Conservation (phyloP, 1,140 invertebrate genomes). For the Eumeta japonica region DNA sequence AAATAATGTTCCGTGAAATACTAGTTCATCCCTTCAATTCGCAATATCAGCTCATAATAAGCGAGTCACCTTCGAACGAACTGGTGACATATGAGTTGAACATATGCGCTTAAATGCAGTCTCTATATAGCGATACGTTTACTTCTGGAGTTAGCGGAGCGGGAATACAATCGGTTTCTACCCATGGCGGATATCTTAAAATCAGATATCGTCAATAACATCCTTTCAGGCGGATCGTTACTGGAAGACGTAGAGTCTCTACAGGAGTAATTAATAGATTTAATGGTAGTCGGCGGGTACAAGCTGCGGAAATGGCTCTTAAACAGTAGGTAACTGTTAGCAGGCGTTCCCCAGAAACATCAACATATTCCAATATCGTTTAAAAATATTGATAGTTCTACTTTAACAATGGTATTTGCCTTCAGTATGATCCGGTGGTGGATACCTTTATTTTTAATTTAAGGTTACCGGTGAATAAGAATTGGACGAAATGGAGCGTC, state of each 20-base stretch:
- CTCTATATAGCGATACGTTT: slow-evolving; percentile 28
- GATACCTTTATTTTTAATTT: background rate
- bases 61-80: slow-evolving; percentile 11
- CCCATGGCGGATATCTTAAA: slow-evolving; percentile 2
- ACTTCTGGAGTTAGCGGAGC: slow-evolving; percentile 21
- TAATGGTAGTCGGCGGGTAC: slow-evolving; percentile 9
- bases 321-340: slow-evolving; percentile 4
- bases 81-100: slow-evolving; percentile 23
- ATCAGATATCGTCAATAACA: slow-evolving; percentile 5
- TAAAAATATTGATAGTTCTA: background rate
- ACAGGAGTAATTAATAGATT: slow-evolving; percentile 3
- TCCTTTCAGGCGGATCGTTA: slow-evolving; percentile 4
- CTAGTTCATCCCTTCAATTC: slow-evolving; percentile 23
- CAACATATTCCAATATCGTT: background rate
- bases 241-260: slow-evolving; percentile 2
- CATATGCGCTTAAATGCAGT: slow-evolving; percentile 31
- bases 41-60: slow-evolving; percentile 35
- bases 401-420: background rate
- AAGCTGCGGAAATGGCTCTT: slow-evolving; percentile 12
- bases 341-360: slow-evolving; percentile 8
- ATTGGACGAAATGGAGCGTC: background rate
- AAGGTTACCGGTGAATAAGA: background rate
- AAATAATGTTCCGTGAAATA: slow-evolving; percentile 44
- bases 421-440: background rate
- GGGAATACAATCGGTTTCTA: slow-evolving; percentile 3